Evolutionary conservation across 2,888 invertebrate genomes (phyloP).

Genomic region (Rotaria magnacalcarata): DNA sequence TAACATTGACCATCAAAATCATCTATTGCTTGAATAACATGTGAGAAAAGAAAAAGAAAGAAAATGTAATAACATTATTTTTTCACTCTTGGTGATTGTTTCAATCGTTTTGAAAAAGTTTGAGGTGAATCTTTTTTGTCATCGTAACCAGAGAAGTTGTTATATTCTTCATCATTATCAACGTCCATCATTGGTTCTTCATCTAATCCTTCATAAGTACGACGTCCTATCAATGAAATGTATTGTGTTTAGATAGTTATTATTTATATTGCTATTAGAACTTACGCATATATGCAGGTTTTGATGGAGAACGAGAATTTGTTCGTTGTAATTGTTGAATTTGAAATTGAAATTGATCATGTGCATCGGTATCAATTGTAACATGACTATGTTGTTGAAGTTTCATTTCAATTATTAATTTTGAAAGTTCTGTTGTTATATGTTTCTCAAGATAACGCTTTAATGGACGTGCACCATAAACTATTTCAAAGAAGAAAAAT

Average conservation of each 20-base stretch:
- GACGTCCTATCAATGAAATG: neutral
- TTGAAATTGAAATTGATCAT: neutral
- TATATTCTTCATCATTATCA: constrained; percentile 2
- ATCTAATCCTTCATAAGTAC: constrained; percentile 31
- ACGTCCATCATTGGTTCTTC: constrained; percentile 20
- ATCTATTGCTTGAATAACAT: neutral
- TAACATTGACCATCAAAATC: no score
- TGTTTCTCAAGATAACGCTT: constrained; percentile 25
- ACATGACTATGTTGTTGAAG: neutral
- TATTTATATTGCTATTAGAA: neutral
- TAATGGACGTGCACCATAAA: constrained; percentile 41
- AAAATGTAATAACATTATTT: neutral
- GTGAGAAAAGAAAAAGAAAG: neutral
- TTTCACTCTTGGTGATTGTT: neutral
- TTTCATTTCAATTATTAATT: constrained; percentile 5
- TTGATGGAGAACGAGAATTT: neutral
- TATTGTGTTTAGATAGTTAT: no score
- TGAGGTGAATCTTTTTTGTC: neutral
- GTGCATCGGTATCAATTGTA: neutral
- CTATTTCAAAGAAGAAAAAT: neutral
- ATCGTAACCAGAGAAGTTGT: neutral
- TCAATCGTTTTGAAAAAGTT: neutral
- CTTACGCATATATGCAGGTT: neutral
- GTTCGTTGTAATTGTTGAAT: neutral
- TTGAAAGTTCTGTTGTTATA: constrained; percentile 22